Evolutionary conservation across 2,797 vertebrate genomes (phyloP).

Genomic region (Fundulus diaphanus): DNA sequence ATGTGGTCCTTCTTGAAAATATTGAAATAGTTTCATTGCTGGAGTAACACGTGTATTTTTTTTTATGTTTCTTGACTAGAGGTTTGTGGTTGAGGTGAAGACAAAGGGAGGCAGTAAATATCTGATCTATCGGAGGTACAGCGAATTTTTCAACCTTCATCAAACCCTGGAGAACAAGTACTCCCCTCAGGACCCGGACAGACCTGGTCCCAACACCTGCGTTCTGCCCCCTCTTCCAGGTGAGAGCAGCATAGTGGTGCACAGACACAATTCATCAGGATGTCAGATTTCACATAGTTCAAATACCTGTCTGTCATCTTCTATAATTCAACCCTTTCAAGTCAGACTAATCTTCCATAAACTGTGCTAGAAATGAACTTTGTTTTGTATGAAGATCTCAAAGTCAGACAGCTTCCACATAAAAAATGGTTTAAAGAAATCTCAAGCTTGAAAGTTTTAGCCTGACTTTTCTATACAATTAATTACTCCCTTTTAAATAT

Average conservation of each 20-base stretch:
- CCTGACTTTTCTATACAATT: background rate
- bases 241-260: slow-evolving; percentile 46
- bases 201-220: slow-evolving; percentile 75
- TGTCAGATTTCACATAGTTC: slow-evolving; percentile 33
- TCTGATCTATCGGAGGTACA: slow-evolving; percentile 93
- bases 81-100: slow-evolving; percentile 94
- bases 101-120: slow-evolving; percentile 91
- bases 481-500: background rate
- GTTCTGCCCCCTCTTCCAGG: slow-evolving; percentile 87
- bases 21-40: background rate
- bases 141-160: slow-evolving; percentile 89
- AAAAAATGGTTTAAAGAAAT: background rate
- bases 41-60: background rate
- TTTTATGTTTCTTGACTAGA: slow-evolving; percentile 35
- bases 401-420: background rate
- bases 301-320: slow-evolving; percentile 7
- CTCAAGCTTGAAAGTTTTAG: background rate
- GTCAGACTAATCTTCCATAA: background rate
- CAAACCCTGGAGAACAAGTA: slow-evolving; percentile 87
- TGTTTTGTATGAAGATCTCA: background rate
- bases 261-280: background rate
- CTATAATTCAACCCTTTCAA: background rate
- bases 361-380: background rate
- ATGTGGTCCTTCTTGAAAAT: background rate
- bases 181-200: slow-evolving; percentile 73